A percentile compares a stretch with the other conserved stretches of the same genome.
Evolutionary conservation across 92 coral and sea anemone genomes (phyloP).

Genomic region (Plumapathes pennacea): DNA sequence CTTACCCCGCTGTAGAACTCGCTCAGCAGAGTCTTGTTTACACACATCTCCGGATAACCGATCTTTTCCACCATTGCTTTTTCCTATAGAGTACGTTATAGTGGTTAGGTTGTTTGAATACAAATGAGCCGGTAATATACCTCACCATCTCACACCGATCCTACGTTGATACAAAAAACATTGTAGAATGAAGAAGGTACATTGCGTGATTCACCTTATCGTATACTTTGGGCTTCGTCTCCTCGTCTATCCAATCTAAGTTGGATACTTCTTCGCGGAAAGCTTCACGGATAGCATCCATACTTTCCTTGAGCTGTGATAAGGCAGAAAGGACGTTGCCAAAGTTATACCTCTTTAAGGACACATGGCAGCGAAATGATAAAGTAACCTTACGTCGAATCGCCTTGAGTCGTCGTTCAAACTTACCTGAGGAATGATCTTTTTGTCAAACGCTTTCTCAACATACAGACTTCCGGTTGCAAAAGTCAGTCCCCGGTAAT

Average conservation of each 20-base stretch:
- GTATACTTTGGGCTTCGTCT: constrained; percentile 58
- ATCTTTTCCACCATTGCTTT: constrained; percentile 71
- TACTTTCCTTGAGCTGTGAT: constrained; percentile 60
- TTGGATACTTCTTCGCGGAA: constrained; percentile 74
- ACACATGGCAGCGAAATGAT: not conserved
- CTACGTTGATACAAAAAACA: too few species aligned
- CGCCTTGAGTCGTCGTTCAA: not conserved
- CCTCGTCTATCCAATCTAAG: constrained; percentile 64
- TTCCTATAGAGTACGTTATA: constrained; percentile 34
- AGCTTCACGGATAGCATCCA: constrained; percentile 67
- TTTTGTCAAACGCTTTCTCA: constrained; percentile 54
- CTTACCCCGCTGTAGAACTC: constrained; percentile 63
- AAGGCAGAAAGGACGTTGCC: not conserved
- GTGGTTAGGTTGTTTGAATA: not conserved
- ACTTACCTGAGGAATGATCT: constrained; percentile 62
- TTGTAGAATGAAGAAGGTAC: too few species aligned
- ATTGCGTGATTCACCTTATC: constrained; percentile 67
- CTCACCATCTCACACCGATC: too few species aligned
- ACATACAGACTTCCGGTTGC: constrained; percentile 73
- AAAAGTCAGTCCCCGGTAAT: constrained; percentile 57
- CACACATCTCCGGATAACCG: constrained; percentile 75
- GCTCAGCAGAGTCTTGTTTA: constrained; percentile 47
- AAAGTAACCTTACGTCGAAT: too few species aligned
- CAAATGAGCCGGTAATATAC: too few species aligned
- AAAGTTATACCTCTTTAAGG: not conserved